phyloP scores from a whole-genome alignment of 1,140 invertebrate genomes.

The Euglossa dilemma region DNA sequence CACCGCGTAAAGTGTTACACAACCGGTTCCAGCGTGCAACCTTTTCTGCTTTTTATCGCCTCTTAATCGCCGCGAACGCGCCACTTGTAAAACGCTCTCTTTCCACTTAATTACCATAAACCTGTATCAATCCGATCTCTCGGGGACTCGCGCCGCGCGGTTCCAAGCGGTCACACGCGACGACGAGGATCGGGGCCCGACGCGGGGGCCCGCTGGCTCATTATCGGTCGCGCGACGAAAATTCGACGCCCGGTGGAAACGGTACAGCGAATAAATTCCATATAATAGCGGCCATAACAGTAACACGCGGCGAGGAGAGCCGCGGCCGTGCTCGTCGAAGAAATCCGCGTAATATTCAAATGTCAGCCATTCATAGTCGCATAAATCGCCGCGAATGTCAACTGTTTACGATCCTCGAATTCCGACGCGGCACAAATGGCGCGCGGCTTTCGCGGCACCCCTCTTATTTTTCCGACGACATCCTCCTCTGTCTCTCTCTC shows the following conservation, averaged over 20 bases:
- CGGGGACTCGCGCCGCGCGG: no score
- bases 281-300: slow-evolving; percentile 29
- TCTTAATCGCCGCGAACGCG: slow-evolving; percentile 5
- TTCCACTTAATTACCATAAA: slow-evolving; percentile 8
- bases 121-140: background rate
- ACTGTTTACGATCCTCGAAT: slow-evolving; percentile 32
- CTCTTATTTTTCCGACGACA: background rate
- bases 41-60: slow-evolving; percentile 16
- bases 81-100: slow-evolving; percentile 30
- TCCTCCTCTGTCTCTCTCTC: no score
- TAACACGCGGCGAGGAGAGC: slow-evolving; percentile 18
- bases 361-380: slow-evolving; percentile 36
- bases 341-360: slow-evolving; percentile 36
- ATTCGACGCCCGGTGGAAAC: slow-evolving; percentile 20
- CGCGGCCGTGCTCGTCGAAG: slow-evolving; percentile 24
- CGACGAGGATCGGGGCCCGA: background rate
- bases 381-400: slow-evolving; percentile 34
- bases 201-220: background rate
- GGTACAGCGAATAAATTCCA: slow-evolving; percentile 14
- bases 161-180: no score
- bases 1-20: slow-evolving; percentile 24
- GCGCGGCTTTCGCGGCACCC: background rate
- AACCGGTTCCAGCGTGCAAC: slow-evolving; percentile 11
- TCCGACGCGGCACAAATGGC: slow-evolving; percentile 1
- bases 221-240: slow-evolving; percentile 6